Evolutionary conservation across 2,888 invertebrate genomes (phyloP), one percentile per base, ranked within the genome.

Genomic region (Acleris sparsana): DNA sequence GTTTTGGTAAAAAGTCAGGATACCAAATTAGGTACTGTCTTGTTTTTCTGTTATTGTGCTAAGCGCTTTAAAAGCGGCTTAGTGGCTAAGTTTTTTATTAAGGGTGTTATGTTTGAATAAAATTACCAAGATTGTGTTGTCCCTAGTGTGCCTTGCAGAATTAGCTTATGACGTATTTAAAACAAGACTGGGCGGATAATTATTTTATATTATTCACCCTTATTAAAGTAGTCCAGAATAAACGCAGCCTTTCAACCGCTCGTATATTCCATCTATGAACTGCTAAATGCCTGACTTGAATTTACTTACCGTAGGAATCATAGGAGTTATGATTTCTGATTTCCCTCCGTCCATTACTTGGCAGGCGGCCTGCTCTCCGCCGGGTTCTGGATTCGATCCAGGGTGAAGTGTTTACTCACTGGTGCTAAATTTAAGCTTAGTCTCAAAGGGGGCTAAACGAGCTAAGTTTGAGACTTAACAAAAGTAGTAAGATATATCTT

Each of bases 311-410:
- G 3, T 43, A 22, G 61, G 51, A 44, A 65, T 59, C 49, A 55
- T 65, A 56, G 61, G 51, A 65, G 60, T 61, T 65, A 65, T 65
- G 44, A 65, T 65, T 61, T 56, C 59, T 55, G 59, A 53, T 39
- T 53, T 29, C 59, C 55, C 53, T 46, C 53, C 13, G 58, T 49
- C 46, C 51, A 56, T 61, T 56, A 61, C 61, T 65, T 65, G 65
- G 65, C 65, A 61, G 44, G 20, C 60, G 56, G 63, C 55, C 63
- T 52, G 60, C 59, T 43, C 20, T 43, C 18, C 63, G 43, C 46
- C 43, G 17, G 56, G 56, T 46, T 56, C 65, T 65, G 65, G 65
- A 65, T 65, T 55, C 61, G 20, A 55, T 65, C 65, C 65, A 61
- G 65, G 20, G 44, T 52, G 61, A 56, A 65, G 51, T 65, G 61